Base-by-base conservation (phyloP, 2,113 vertebrate species). In the Hydropotes inermis region DNA sequence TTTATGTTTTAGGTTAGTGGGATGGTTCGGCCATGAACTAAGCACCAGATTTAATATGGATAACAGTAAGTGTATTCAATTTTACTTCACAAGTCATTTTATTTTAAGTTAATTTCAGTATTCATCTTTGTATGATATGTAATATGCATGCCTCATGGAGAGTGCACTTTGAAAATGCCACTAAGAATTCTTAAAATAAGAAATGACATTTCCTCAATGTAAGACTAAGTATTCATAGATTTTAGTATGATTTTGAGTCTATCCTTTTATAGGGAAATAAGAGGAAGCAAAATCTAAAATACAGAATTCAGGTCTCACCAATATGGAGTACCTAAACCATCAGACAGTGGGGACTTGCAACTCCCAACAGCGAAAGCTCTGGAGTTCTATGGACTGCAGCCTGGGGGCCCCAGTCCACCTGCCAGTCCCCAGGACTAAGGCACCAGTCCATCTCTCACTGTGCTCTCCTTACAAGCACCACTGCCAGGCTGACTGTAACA, bases 1-100 rank as follows among this genome's bases (percentile, higher is more conserved):
- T 86, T 96, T 96, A 83, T 92, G 64, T 97, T 97, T 97, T 97
- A 99, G 99, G 94, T 94, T 99, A 84, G 74, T 98, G 0, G 99
- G 99, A 85, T 99, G 99, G 99, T 99, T 99, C 99, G 99, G 99
- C 25, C 99, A 99, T 70, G 98, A 99, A 21, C 98, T 99, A 97
- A 99, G 99, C 96, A 99, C 99, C 54, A 98, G 99, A 86, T 99
- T 99, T 98, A 94, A 99, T 67, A 99, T 99, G 99, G 99, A 98
- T 89, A 99, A 99, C 54, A 98, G 99, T 99, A 99, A 86, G 98
- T 99, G 81, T 25, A 96, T 96, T 91, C 88, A 36, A 57, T 60
- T 93, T 98, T 60, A 91, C 81, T 88, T 97, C 33, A 60, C n/a
- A 91, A 82, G 64, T 79, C 33, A 88, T 96, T 94, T 55, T 57